These are phyloP conservation scores for Melipona quadrifasciata DNA, from an alignment of 1,140 invertebrate species.

Conservation along the genomic window DNA sequence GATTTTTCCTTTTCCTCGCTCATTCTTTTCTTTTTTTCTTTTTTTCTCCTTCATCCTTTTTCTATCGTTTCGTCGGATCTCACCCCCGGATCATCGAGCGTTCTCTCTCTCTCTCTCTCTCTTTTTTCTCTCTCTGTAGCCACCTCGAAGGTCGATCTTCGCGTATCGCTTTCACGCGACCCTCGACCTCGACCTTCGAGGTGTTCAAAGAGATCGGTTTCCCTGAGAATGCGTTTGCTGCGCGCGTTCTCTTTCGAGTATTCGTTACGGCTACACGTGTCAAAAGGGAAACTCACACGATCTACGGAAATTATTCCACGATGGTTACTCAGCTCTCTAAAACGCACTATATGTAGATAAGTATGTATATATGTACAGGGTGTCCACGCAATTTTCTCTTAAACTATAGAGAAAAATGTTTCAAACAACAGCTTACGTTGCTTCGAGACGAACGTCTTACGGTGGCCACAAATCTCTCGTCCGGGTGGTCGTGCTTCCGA, in stretches of 20 bases:
- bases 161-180: background rate
- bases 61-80: background rate
- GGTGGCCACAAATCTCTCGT: no score
- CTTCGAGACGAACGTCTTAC: no score
- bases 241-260: background rate
- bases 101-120: background rate
- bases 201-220: background rate
- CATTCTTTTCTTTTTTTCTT: background rate
- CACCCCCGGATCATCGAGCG: background rate
- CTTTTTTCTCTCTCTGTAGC: background rate
- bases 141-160: conserved; percentile 5
- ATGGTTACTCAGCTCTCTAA: conserved; percentile 50
- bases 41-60: background rate
- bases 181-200: conserved; percentile 18
- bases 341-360: conserved; percentile 32
- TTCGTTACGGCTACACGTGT: background rate
- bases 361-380: background rate
- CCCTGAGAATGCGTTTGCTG: background rate
- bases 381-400: no score
- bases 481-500: no score
- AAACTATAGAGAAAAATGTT: no score
- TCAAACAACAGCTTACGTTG: no score
- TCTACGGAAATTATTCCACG: conserved; percentile 15
- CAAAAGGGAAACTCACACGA: background rate
- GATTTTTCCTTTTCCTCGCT: background rate